phyloP scores from a whole-genome alignment of 2,888 invertebrate genomes.

The Scaptomyza flava region DNA sequence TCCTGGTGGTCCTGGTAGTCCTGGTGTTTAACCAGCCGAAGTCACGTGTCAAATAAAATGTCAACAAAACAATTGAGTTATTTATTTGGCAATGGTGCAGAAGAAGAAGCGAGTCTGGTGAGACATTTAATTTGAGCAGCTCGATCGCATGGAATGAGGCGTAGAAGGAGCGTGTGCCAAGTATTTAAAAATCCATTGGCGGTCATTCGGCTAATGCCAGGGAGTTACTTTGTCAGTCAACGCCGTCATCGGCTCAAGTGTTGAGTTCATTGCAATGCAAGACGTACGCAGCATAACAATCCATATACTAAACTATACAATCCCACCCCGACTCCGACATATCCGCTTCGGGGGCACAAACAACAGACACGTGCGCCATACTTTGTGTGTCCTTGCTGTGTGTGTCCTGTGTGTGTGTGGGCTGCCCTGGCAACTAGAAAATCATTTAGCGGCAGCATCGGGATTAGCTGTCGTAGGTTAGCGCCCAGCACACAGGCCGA shows the following conservation, averaged over 20 bases:
- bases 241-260: slow-evolving; percentile 62
- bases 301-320: slow-evolving; percentile 7
- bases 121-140: slow-evolving; percentile 68
- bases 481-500: slow-evolving; percentile 32
- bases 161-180: slow-evolving; percentile 61
- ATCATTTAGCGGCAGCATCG: slow-evolving; percentile 82
- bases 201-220: slow-evolving; percentile 72
- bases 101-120: slow-evolving; percentile 39
- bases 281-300: slow-evolving; percentile 40
- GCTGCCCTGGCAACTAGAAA: slow-evolving; percentile 78
- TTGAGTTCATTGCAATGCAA: slow-evolving; percentile 76
- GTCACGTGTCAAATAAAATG: slow-evolving; percentile 84
- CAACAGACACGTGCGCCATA: slow-evolving; percentile 80
- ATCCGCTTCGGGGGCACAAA: slow-evolving; percentile 47
- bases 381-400: slow-evolving; percentile 54
- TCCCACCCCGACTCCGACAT: slow-evolving; percentile 14
- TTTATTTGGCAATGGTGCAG: slow-evolving; percentile 73
- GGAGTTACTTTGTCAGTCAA: slow-evolving; percentile 77
- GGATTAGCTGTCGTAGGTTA: slow-evolving; percentile 80
- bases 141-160: background rate
- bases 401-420: slow-evolving; percentile 15
- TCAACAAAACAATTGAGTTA: slow-evolving; percentile 84
- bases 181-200: slow-evolving; percentile 81
- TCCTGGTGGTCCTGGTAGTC: slow-evolving; percentile 6
- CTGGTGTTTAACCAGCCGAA: slow-evolving; percentile 77